Evolutionary conservation across 2,888 invertebrate genomes (phyloP).

Genomic region (Cyaniris semiargus): DNA sequence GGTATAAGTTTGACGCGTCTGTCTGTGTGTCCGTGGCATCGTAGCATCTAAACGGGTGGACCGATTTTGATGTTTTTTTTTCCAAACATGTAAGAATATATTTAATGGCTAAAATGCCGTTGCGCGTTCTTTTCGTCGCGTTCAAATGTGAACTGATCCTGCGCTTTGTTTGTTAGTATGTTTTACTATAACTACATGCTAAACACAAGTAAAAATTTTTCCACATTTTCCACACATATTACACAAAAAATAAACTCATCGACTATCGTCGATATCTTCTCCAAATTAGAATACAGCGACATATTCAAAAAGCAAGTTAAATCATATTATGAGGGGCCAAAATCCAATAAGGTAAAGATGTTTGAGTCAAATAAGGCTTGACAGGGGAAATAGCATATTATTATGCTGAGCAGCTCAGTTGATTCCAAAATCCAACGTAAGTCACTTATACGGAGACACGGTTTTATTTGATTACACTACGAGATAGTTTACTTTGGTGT

Average conservation of each 20-base stretch:
- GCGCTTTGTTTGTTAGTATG: too few species aligned
- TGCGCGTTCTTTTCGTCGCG: too few species aligned
- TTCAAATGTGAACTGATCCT: too few species aligned
- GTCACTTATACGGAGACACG: not conserved
- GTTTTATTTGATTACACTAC: not conserved
- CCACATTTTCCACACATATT: too few species aligned
- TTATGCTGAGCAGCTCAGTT: constrained; percentile 16
- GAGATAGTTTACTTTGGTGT: not conserved
- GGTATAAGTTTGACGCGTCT: not conserved
- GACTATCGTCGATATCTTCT: too few species aligned
- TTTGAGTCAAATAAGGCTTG: constrained; percentile 25
- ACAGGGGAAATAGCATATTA: constrained; percentile 27
- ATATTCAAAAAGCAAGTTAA: constrained; percentile 12
- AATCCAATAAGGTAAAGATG: constrained; percentile 23
- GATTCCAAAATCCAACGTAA: not conserved
- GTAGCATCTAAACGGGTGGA: too few species aligned
- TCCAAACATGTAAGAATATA: too few species aligned
- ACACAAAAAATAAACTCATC: too few species aligned
- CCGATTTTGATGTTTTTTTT: too few species aligned
- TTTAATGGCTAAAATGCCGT: too few species aligned
- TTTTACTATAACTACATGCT: too few species aligned
- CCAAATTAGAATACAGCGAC: not conserved
- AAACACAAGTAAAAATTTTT: too few species aligned
- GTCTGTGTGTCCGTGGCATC: not conserved
- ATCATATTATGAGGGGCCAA: constrained; percentile 22